phyloP scores from a whole-genome alignment of 2,888 invertebrate genomes.

The Callosobruchus maculatus region DNA sequence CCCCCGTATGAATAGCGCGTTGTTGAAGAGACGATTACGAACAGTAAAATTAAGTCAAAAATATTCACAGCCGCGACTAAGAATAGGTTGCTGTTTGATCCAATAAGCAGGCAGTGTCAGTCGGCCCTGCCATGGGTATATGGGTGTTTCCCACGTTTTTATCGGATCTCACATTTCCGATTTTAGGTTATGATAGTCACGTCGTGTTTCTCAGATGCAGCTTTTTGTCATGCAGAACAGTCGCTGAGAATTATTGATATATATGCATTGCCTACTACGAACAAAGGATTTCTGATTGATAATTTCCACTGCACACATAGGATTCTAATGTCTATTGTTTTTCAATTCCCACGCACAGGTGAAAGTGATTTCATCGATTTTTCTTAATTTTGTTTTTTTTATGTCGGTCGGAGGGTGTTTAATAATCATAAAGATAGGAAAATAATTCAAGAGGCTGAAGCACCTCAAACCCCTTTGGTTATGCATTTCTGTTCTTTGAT shows the following conservation, averaged over 20 bases:
- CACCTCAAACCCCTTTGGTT: too few species aligned
- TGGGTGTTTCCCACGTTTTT: conserved; percentile 35
- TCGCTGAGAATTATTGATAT: background rate
- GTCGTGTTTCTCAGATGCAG: conserved; percentile 24
- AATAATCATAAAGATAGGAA: too few species aligned
- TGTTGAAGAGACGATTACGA: background rate
- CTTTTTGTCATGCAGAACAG: conserved; percentile 25
- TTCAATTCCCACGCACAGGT: background rate
- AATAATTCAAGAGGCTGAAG: too few species aligned
- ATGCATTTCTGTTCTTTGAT: too few species aligned
- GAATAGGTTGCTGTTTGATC: conserved; percentile 23
- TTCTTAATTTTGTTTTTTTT: too few species aligned
- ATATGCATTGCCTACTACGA: background rate
- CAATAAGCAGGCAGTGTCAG: conserved; percentile 1
- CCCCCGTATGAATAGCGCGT: background rate
- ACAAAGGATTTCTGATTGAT: background rate
- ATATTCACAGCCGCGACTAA: conserved; percentile 22
- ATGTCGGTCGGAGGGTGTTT: too few species aligned
- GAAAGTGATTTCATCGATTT: too few species aligned
- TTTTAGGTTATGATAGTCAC: conserved; percentile 39
- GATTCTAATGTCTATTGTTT: background rate
- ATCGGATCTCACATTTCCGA: conserved; percentile 31
- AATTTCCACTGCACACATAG: background rate
- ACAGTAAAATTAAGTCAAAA: conserved; percentile 13
- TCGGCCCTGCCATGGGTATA: conserved; percentile 2